Evolutionary conservation across 2,888 invertebrate genomes (phyloP).

Genomic region (Pyrrhosoma nymphula): DNA sequence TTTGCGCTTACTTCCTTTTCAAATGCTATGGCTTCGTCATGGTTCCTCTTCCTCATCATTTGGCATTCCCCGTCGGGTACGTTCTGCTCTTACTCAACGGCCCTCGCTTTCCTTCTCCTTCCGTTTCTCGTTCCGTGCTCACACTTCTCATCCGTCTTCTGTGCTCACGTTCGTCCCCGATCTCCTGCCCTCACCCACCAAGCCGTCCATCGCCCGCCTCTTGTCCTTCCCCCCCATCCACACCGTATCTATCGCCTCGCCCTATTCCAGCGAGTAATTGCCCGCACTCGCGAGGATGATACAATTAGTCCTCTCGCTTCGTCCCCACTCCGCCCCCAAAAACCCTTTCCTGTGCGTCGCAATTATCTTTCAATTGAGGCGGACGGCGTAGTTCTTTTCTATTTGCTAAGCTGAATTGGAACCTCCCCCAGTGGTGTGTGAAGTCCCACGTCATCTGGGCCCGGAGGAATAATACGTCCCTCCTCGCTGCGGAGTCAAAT

Average conservation of each 20-base stretch:
- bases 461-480: neutral
- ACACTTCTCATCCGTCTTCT: neutral
- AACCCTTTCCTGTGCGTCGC: constrained; percentile 21
- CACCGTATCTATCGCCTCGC: neutral
- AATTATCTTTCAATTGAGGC: constrained; percentile 60
- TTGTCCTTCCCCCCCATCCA: neutral
- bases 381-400: constrained; percentile 25
- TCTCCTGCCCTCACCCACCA: neutral
- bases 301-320: constrained; percentile 48
- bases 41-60: too few relatives aligned
- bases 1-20: too few relatives aligned
- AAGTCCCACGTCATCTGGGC: neutral
- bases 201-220: neutral
- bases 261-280: neutral
- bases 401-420: constrained; percentile 24
- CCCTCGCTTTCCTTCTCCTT: neutral
- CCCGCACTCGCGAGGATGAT: constrained; percentile 36
- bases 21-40: too few relatives aligned
- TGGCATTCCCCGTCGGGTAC: too few relatives aligned
- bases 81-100: too few relatives aligned
- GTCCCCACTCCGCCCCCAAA: neutral
- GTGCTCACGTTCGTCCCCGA: neutral
- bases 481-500: neutral
- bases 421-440: neutral
- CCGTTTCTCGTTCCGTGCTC: neutral